Evolutionary conservation across 2,888 invertebrate genomes (phyloP).

Genomic region (Celastrina argiolus): DNA sequence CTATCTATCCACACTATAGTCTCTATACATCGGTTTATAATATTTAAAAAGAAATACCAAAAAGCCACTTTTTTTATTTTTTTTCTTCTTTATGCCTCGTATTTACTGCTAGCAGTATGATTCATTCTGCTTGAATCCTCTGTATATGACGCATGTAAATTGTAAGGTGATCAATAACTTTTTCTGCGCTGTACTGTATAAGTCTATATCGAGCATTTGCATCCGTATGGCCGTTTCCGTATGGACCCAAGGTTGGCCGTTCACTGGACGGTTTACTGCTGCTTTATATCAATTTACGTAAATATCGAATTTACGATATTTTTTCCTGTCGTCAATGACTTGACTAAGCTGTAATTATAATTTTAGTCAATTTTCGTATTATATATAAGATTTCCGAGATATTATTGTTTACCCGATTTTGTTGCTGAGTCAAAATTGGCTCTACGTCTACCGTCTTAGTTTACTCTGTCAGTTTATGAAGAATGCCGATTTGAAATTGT

Average conservation of each 20-base stretch:
- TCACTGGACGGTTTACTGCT: constrained; percentile 23
- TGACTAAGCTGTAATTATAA: neutral
- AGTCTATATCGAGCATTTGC: neutral
- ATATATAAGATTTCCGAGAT: too few relatives aligned
- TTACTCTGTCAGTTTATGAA: too few relatives aligned
- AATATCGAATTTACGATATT: neutral
- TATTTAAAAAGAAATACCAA: too few relatives aligned
- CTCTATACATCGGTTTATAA: too few relatives aligned
- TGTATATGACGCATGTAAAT: neutral
- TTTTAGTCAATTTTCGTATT: neutral
- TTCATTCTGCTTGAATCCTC: too few relatives aligned
- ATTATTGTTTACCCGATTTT: too few relatives aligned
- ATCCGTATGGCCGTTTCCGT: constrained; percentile 26
- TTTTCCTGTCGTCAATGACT: neutral
- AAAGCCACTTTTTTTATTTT: too few relatives aligned
- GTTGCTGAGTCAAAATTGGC: too few relatives aligned
- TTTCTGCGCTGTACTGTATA: neutral
- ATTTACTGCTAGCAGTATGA: too few relatives aligned
- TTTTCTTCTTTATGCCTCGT: neutral
- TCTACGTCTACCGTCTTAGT: too few relatives aligned
- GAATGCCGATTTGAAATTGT: too few relatives aligned
- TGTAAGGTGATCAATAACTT: neutral
- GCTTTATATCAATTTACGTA: neutral
- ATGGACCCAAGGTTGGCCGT: constrained; percentile 26
- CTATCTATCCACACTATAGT: too few relatives aligned